These are phyloP conservation scores for Phrynosoma platyrhinos DNA, from an alignment of 2,113 vertebrate genomes.

Conservation along the genomic window DNA sequence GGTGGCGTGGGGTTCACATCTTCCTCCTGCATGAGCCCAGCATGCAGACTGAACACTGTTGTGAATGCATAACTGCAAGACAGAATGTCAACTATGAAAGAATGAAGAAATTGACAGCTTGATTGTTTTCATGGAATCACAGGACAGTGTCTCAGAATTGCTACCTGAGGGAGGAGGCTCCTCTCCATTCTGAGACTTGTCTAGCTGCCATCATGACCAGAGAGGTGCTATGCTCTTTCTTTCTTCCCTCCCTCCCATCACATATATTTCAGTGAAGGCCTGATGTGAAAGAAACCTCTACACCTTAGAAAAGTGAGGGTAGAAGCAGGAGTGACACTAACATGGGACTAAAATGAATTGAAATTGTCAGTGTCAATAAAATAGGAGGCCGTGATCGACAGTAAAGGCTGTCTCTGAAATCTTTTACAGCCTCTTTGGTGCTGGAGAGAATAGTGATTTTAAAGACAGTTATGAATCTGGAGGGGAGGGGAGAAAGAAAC, in stretches of 20 bases:
- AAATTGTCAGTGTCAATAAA: constrained; percentile 71
- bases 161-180: background rate
- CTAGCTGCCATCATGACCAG: background rate
- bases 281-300: constrained; percentile 26
- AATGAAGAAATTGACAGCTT: background rate
- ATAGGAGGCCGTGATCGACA: constrained; percentile 48
- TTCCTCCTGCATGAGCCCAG: too few species aligned
- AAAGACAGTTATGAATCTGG: constrained; percentile 58
- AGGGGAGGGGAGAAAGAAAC: constrained; percentile 21
- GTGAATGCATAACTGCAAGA: too few species aligned
- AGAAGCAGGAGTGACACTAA: constrained; percentile 54
- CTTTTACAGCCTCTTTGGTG: constrained; percentile 48
- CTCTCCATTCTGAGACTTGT: too few species aligned
- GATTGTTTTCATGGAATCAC: background rate
- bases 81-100: background rate
- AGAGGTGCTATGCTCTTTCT: background rate
- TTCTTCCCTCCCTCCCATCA: background rate
- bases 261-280: background rate
- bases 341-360: constrained; percentile 67
- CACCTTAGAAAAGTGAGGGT: constrained; percentile 40
- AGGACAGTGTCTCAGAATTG: background rate
- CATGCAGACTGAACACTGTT: too few species aligned
- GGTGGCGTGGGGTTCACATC: background rate
- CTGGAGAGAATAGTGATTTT: constrained; percentile 66
- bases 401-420: constrained; percentile 64